Evolutionary conservation across 2,113 vertebrate species (phyloP).

Genomic region (Podarcis cretensis): DNA sequence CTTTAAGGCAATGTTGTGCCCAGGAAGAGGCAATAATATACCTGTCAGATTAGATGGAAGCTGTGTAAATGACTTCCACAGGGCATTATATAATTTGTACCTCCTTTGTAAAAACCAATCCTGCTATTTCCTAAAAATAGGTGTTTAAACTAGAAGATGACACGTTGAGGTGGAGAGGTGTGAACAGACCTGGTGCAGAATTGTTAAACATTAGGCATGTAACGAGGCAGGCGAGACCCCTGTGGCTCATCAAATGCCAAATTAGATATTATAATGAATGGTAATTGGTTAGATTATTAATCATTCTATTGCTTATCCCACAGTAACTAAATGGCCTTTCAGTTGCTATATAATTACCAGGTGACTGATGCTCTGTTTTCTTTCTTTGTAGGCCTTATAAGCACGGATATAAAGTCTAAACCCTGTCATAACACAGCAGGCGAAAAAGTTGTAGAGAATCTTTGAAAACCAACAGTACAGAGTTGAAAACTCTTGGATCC

Average conservation of each 20-base stretch:
- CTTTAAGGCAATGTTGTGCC: slow-evolving; percentile 26
- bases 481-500: slow-evolving; percentile 20
- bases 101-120: slow-evolving; percentile 63
- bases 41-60: slow-evolving; percentile 60
- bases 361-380: slow-evolving; percentile 74
- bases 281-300: slow-evolving; percentile 82
- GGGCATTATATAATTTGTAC: slow-evolving; percentile 62
- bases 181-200: slow-evolving; percentile 58
- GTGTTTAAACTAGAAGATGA: slow-evolving; percentile 64
- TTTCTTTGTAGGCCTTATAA: slow-evolving; percentile 62
- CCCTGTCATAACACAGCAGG: slow-evolving; percentile 57
- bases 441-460: slow-evolving; percentile 24
- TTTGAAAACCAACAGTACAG: slow-evolving; percentile 34
- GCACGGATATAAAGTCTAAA: slow-evolving; percentile 46
- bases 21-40: slow-evolving; percentile 33
- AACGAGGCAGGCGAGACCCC: slow-evolving; percentile 74
- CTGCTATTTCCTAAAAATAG: slow-evolving; percentile 68
- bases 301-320: slow-evolving; percentile 79
- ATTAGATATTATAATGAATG: slow-evolving; percentile 74
- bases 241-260: slow-evolving; percentile 76
- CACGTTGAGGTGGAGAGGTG: slow-evolving; percentile 68
- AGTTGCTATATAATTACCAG: slow-evolving; percentile 76
- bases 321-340: slow-evolving; percentile 75
- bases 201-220: slow-evolving; percentile 59
- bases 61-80: slow-evolving; percentile 43